A percentile compares a stretch with the other conserved stretches of the same genome.
Conservation (phyloP, 2,888 invertebrate genomes). For the Allacma fusca region DNA sequence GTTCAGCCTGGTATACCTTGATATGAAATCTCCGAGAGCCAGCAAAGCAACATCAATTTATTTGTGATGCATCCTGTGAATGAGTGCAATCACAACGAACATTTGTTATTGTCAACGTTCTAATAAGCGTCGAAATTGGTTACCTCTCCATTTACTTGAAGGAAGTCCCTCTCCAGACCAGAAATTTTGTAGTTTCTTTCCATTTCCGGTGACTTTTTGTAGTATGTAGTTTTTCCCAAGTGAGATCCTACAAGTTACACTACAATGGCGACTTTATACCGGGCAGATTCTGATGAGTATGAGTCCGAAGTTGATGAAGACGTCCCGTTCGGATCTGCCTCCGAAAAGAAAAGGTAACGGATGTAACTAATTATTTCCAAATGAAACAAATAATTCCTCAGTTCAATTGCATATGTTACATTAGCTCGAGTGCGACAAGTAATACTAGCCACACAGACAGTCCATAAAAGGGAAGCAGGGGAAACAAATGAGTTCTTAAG, state of each 20-base stretch:
- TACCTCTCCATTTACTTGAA: not conserved
- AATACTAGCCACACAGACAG: too few relatives aligned
- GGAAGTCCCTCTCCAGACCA: not conserved
- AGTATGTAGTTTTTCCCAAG: not conserved
- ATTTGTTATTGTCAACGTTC: not conserved
- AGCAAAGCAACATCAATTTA: not conserved
- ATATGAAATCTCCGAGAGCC: too few relatives aligned
- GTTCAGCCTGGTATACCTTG: not conserved
- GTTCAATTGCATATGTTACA: too few relatives aligned
- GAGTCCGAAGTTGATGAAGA: not conserved
- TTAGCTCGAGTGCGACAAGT: too few relatives aligned
- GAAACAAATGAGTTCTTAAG: too few relatives aligned
- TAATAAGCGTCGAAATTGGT: not conserved
- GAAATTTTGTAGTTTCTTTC: not conserved
- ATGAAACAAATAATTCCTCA: too few relatives aligned
- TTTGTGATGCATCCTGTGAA: not conserved
- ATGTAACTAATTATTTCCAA: too few relatives aligned
- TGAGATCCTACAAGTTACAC: not conserved
- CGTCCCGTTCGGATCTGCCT: not conserved
- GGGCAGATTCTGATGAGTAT: not conserved
- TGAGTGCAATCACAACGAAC: not conserved
- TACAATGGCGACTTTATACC: not conserved
- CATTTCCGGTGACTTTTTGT: not conserved
- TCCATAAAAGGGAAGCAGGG: too few relatives aligned
- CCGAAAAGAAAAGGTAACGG: not conserved